Evolutionary conservation across 2,888 invertebrate species (phyloP), one percentile per base, ranked within the genome.

Genomic region (Stramonita haemastoma): DNA sequence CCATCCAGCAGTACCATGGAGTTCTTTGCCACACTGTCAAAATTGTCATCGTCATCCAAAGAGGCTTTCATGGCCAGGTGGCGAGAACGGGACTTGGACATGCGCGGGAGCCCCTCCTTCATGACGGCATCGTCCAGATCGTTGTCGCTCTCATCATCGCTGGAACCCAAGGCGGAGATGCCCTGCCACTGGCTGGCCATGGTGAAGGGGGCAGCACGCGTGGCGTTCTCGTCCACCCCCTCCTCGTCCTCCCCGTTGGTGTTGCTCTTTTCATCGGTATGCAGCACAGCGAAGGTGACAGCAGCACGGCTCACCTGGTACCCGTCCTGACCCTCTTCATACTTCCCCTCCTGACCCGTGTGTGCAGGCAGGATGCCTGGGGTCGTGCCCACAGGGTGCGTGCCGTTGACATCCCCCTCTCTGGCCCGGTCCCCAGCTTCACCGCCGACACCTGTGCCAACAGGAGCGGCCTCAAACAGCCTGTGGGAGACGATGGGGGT

Each of bases 111-210:
- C 87, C 94, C 93, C 32, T 92, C 92, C 26, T 91, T 92, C 81
- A 91, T 91, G 32, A 91, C 92, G 22, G 92, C 94, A 29, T 92
- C 93, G 34, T 94, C 93, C 85, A 90, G 19, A 81, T 87, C 86
- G 29, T 56, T 34, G 26, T 60, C 83, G 92, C 92, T 36, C 88
- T 89, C 91, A 57, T 93, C 94, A 93, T 99, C 98, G 0, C 98
- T 98, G 95, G 99, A 98, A 94, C 98, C 98, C 95, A 99, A 99
- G 95, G 99, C 98, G 0, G 98, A 95, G 88, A 93, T 92, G n/a
- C 93, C 98, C 95, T 98, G 98, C 98, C 99, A 99, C 94, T 98
- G 98, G 32, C 98, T 98, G 0, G 98, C 98, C 29, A 99, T 96
- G 0, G 99, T 99, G 19, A 98, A 95, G 13, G 96, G 96, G 17